A percentile compares a stretch with the other conserved stretches of the same genome.
These are phyloP conservation scores for Melitaea cinxia DNA, from an alignment of 1,140 invertebrate genomes.

Conservation along the genomic window DNA sequence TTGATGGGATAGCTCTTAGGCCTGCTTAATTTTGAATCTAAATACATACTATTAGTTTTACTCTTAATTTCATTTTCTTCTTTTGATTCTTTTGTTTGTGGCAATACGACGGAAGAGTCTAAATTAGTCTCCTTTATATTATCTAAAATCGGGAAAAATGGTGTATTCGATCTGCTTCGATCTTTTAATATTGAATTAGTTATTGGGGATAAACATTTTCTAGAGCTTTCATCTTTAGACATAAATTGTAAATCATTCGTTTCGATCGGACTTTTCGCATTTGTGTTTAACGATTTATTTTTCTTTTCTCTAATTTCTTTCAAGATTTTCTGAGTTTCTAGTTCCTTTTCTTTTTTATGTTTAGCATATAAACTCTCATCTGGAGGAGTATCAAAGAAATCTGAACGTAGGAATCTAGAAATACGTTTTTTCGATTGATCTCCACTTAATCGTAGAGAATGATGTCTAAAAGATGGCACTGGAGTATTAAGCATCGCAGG, in stretches of 20 bases:
- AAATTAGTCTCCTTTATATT: conserved; percentile 73
- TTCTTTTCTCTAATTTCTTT: conserved; percentile 85
- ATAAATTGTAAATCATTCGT: conserved; percentile 34
- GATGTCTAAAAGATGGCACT: conserved; percentile 66
- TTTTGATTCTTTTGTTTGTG: conserved; percentile 31
- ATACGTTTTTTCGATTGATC: conserved; percentile 82
- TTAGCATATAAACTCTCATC: conserved; percentile 87
- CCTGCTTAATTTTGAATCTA: conserved; percentile 67
- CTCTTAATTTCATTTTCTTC: conserved; percentile 24
- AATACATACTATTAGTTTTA: conserved; percentile 5
- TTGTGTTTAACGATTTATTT: conserved; percentile 66
- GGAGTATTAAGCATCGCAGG: conserved; percentile 44
- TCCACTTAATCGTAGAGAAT: conserved; percentile 61
- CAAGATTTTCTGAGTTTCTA: conserved; percentile 84
- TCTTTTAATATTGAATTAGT: conserved; percentile 61
- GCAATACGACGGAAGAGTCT: conserved; percentile 38
- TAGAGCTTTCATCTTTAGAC: conserved; percentile 55
- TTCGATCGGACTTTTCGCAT: conserved; percentile 48
- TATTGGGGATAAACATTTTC: conserved; percentile 71
- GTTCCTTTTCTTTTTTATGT: conserved; percentile 86
- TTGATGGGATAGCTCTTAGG: conserved; percentile 79
- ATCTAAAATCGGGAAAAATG: conserved; percentile 77
- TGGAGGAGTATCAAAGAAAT: conserved; percentile 88
- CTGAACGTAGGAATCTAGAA: conserved; percentile 88
- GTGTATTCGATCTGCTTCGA: conserved; percentile 75